Evolutionary conservation across 2,797 vertebrate species (phyloP).

Genomic region (Semaprochilodus insignis): DNA sequence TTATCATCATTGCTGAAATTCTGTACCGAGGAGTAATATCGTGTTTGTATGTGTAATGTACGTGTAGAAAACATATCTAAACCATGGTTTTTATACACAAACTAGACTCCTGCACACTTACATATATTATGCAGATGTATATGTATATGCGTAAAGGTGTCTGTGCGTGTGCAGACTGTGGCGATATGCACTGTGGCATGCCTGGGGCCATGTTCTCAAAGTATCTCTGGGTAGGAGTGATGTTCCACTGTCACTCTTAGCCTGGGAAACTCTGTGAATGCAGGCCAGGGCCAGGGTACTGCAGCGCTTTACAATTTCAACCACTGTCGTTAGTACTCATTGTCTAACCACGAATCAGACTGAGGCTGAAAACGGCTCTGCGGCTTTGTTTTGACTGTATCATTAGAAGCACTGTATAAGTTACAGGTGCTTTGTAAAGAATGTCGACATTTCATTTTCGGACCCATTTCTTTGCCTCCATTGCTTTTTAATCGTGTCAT

Average conservation of each 20-base stretch:
- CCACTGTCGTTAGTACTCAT: background rate
- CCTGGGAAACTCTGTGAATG: background rate
- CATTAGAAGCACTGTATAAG: constrained; percentile 29
- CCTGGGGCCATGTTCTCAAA: constrained; percentile 7
- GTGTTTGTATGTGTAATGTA: constrained; percentile 53
- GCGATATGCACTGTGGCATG: constrained; percentile 19
- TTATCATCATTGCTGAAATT: constrained; percentile 35
- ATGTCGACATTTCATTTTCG: constrained; percentile 33
- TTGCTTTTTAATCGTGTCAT: constrained; percentile 16
- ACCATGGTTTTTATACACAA: constrained; percentile 42
- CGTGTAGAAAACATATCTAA: constrained; percentile 52
- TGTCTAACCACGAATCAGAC: background rate
- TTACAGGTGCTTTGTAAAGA: constrained; percentile 39
- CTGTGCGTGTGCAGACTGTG: constrained; percentile 19
- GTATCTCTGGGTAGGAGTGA: constrained; percentile 15
- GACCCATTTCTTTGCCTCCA: background rate
- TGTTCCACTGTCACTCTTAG: background rate
- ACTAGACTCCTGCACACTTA: constrained; percentile 13
- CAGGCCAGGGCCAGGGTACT: background rate
- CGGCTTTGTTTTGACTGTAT: constrained; percentile 52
- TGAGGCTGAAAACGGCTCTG: background rate
- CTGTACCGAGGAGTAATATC: constrained; percentile 54
- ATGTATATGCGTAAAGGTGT: constrained; percentile 6
- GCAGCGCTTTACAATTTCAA: constrained; percentile 2
- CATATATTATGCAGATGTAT: constrained; percentile 55